Conservation (phyloP, 2,113 vertebrate species). For the Myotis davidii region DNA sequence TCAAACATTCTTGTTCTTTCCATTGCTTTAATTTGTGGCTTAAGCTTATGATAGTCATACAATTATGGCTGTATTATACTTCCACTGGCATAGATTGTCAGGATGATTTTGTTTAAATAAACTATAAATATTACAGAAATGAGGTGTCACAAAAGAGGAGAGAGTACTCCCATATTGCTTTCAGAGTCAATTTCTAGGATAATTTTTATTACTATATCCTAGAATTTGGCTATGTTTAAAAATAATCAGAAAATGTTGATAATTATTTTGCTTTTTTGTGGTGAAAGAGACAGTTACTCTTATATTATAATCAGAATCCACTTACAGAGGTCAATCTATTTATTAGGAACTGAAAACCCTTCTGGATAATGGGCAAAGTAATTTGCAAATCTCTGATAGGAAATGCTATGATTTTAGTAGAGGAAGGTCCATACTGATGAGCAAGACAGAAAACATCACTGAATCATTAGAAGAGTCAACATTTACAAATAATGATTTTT, state of each 20-base stretch:
- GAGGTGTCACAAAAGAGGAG: neutral
- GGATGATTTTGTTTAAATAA: conserved; percentile 53
- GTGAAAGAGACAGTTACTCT: neutral
- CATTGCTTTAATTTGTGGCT: neutral
- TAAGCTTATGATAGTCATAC: neutral
- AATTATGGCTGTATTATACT: neutral
- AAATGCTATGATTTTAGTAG: neutral
- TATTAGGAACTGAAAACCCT: neutral
- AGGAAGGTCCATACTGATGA: neutral
- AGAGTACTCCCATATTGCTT: neutral
- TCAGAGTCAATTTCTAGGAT: conserved; percentile 5
- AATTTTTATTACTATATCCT: conserved; percentile 19
- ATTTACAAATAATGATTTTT: neutral
- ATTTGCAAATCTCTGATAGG: neutral
- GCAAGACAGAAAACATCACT: neutral
- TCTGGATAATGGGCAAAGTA: neutral
- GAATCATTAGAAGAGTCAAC: neutral
- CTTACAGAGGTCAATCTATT: conserved; percentile 1
- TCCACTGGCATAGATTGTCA: neutral
- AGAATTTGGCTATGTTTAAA: conserved; percentile 18
- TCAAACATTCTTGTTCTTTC: neutral
- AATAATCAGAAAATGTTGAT: conserved; percentile 30
- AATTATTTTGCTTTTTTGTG: conserved; percentile 11
- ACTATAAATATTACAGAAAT: neutral
- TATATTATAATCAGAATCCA: neutral